Percentiles rank a stretch among this genome's conserved stretches.
phyloP scores from a whole-genome alignment of 2,797 vertebrate genomes.

The Argentina silus region DNA sequence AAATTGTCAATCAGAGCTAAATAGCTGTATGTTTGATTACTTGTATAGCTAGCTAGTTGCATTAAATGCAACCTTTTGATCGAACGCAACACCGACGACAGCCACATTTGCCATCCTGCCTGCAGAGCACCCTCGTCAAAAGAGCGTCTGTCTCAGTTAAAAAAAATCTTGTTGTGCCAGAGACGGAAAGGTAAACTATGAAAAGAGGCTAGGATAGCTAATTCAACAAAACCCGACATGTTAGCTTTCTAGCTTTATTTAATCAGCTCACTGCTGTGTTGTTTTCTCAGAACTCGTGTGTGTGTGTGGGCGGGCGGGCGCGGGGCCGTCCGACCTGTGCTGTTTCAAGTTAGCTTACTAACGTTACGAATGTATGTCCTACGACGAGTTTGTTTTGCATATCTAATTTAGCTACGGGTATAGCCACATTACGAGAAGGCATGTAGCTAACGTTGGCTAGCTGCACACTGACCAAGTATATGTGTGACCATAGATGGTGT shows the following conservation, averaged over 20 bases:
- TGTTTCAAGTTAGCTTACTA: conserved; percentile 19
- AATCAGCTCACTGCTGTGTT: not conserved
- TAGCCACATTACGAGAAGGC: no score
- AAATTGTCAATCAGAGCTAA: conserved; percentile 23
- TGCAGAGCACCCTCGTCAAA: conserved; percentile 38
- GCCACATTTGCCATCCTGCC: conserved; percentile 23
- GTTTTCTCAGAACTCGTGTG: not conserved
- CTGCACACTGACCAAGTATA: no score
- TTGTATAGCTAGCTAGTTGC: not conserved
- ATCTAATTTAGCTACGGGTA: no score
- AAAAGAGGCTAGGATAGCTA: conserved; percentile 22
- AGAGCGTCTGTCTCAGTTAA: conserved; percentile 53
- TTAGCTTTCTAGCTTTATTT: not conserved
- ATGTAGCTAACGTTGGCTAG: not conserved
- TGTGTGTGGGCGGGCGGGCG: conserved; percentile 14
- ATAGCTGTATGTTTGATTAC: not conserved
- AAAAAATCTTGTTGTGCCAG: conserved; percentile 60
- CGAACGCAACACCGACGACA: conserved; percentile 19
- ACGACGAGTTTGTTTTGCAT: not conserved
- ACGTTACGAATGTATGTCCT: conserved; percentile 1
- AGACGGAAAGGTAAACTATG: conserved; percentile 64
- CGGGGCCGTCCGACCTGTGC: not conserved
- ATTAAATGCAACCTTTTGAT: not conserved
- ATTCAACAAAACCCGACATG: not conserved
- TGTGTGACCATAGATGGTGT: no score